Percentiles rank a stretch among this genome's conserved stretches.
These are phyloP conservation scores for Pyxicephalus adspersus DNA, from an alignment of 2,113 vertebrate species.

Conservation along the genomic window DNA sequence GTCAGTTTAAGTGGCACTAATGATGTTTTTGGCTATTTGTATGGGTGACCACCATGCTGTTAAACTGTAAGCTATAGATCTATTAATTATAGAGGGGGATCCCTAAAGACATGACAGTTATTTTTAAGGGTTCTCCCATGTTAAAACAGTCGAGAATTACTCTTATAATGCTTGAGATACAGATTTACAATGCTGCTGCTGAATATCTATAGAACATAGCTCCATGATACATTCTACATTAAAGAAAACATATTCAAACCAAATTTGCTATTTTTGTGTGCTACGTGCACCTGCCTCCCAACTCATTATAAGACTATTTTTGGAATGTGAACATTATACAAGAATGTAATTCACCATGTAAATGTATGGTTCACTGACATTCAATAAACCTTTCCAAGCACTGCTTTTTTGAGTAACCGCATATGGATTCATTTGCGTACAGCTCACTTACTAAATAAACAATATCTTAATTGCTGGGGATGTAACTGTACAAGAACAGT, in stretches of 20 bases:
- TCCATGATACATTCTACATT: neutral
- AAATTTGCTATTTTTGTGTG: neutral
- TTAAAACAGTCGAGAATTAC: no score
- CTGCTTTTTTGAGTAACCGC: neutral
- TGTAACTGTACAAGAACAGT: no score
- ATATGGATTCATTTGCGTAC: neutral
- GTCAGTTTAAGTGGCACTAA: no score
- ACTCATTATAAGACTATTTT: slow-evolving; percentile 13
- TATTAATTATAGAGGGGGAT: no score
- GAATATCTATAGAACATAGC: neutral
- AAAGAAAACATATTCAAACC: neutral
- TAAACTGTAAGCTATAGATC: no score
- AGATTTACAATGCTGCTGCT: no score
- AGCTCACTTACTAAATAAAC: neutral
- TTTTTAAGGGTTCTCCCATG: no score
- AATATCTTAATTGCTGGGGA: neutral
- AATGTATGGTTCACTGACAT: slow-evolving; percentile 27
- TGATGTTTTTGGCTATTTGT: no score
- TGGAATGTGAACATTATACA: slow-evolving; percentile 14
- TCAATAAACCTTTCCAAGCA: neutral
- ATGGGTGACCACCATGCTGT: no score
- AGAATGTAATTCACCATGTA: neutral
- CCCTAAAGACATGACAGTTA: no score
- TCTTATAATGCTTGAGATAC: no score
- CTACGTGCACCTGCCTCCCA: slow-evolving; percentile 6